Percentiles rank a stretch among this genome's conserved stretches.
phyloP scores from a whole-genome alignment of 2,113 vertebrate species.

The Phrynocephalus versicolor region DNA sequence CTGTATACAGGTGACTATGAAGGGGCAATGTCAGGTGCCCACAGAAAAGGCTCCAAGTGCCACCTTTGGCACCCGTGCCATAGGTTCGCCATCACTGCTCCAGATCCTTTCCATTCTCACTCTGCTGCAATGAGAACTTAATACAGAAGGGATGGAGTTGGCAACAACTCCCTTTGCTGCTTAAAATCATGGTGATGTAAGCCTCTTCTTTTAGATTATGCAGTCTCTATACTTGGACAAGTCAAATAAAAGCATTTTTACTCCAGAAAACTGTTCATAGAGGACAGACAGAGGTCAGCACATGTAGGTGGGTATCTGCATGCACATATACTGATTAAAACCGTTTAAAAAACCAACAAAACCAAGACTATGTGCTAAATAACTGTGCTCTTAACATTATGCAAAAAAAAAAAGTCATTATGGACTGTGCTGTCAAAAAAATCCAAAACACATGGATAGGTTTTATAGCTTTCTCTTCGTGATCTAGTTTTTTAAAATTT shows the following conservation, averaged over 20 bases:
- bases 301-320: not conserved
- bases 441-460: slow-evolving; percentile 47
- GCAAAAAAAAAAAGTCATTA: slow-evolving; percentile 30
- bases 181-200: not conserved
- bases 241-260: not conserved
- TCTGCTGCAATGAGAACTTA: not conserved
- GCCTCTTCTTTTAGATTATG: not conserved
- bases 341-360: not conserved
- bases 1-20: too few species aligned
- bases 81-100: too few species aligned
- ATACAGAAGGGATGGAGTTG: not conserved
- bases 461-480: slow-evolving; percentile 44
- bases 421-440: slow-evolving; percentile 33
- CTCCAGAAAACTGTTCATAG: not conserved
- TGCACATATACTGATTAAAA: not conserved
- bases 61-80: too few species aligned
- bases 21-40: too few species aligned
- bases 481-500: slow-evolving; percentile 39
- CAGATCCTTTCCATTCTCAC: not conserved
- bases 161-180: not conserved
- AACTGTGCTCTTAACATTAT: not conserved
- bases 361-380: slow-evolving; percentile 3
- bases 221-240: not conserved
- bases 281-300: not conserved
- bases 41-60: too few species aligned